Conservation (phyloP, 2,113 vertebrate genomes). For the Chaenocephalus aceratus region DNA sequence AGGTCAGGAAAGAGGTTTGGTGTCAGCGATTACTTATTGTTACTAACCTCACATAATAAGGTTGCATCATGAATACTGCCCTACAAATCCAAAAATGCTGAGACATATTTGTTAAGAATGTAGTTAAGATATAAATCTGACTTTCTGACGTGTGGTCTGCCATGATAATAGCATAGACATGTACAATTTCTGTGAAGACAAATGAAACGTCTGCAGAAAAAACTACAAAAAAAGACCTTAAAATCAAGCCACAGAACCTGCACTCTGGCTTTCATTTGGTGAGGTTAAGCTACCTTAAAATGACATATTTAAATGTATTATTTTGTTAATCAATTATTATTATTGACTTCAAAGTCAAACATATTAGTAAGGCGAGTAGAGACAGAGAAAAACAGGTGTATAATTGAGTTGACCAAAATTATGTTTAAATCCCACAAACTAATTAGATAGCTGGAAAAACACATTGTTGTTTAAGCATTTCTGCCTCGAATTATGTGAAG, state of each 20-base stretch:
- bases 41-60: not conserved
- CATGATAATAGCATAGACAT: not conserved
- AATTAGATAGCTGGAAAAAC: not conserved
- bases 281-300: not conserved
- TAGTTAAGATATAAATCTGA: not conserved
- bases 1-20: conserved; percentile 80
- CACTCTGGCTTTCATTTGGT: no score
- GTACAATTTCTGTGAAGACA: no score
- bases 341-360: not conserved
- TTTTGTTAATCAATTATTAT: not conserved
- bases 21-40: not conserved
- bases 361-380: not conserved
- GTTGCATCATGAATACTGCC: not conserved
- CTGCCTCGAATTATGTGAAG: no score
- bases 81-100: not conserved
- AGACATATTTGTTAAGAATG: not conserved
- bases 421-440: not conserved
- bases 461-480: not conserved
- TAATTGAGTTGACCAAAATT: not conserved
- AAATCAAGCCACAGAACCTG: not conserved
- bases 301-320: not conserved
- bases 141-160: not conserved
- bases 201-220: no score
- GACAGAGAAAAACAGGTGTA: not conserved
- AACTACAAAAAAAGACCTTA: no score